These are phyloP conservation scores for Myiopsitta monachus DNA, from an alignment of 2,113 vertebrate species.

Conservation along the genomic window DNA sequence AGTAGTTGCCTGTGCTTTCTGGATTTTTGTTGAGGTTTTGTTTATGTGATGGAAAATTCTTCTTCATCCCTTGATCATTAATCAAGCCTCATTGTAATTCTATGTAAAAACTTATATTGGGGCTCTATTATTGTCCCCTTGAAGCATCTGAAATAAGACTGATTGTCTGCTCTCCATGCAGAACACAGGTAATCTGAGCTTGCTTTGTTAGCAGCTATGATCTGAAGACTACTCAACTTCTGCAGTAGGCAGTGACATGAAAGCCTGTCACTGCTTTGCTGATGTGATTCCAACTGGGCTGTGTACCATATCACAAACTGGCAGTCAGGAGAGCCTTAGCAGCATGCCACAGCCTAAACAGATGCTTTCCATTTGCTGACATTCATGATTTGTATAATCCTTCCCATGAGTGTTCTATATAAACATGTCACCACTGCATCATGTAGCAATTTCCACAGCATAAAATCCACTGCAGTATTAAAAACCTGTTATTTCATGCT, in stretches of 20 bases:
- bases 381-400: constrained; percentile 56
- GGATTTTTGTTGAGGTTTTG: not conserved
- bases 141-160: not conserved
- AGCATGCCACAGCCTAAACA: constrained; percentile 38
- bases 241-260: not conserved
- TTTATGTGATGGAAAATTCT: not conserved
- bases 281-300: not conserved
- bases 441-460: constrained; percentile 58
- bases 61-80: not conserved
- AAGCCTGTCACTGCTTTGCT: not conserved
- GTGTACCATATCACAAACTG: constrained; percentile 1
- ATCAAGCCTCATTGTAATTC: not conserved
- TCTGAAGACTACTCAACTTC: not conserved
- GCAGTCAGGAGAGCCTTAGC: constrained; percentile 10
- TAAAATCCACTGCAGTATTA: constrained; percentile 45
- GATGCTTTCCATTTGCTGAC: constrained; percentile 65
- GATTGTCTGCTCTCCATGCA: not conserved
- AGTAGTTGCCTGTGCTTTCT: constrained; percentile 6
- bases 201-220: not conserved
- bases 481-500: constrained; percentile 63
- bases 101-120: not conserved
- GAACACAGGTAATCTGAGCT: not conserved
- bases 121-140: not conserved
- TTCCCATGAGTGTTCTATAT: constrained; percentile 51
- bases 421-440: constrained; percentile 61